Conservation (phyloP, 2,113 vertebrate genomes). For the Istiophorus platypterus region DNA sequence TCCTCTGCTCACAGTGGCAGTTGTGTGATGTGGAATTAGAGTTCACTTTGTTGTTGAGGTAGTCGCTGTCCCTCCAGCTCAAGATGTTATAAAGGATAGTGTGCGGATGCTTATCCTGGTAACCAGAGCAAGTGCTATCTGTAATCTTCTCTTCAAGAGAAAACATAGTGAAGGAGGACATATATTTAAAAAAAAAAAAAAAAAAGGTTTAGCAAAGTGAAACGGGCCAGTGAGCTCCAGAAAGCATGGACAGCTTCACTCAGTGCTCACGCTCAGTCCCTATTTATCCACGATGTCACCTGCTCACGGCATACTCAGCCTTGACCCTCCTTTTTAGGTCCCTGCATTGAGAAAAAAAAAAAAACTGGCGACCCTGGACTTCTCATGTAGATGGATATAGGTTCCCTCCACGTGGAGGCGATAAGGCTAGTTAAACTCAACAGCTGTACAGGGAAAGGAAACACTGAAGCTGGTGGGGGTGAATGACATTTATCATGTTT, state of each 20-base stretch:
- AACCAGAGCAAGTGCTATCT: constrained; percentile 69
- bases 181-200: too few relatives aligned
- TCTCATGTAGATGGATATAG: constrained; percentile 48
- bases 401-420: constrained; percentile 55
- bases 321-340: constrained; percentile 80
- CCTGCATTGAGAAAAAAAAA: background rate
- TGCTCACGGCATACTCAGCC: constrained; percentile 75
- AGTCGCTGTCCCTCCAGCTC: constrained; percentile 67
- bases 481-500: constrained; percentile 84
- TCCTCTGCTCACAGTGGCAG: constrained; percentile 84
- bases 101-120: constrained; percentile 44
- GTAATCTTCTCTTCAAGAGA: constrained; percentile 37
- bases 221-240: background rate
- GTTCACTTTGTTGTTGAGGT: background rate
- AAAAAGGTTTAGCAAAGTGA: background rate
- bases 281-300: constrained; percentile 81
- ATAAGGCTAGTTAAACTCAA: constrained; percentile 79
- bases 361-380: constrained; percentile 63
- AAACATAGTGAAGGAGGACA: constrained; percentile 28
- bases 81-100: constrained; percentile 88
- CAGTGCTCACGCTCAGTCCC: constrained; percentile 1
- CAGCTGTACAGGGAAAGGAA: constrained; percentile 10
- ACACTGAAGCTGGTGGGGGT: constrained; percentile 48
- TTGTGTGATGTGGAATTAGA: constrained; percentile 2
- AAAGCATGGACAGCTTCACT: background rate